Base-by-base conservation (phyloP, 2,113 vertebrate species). In the Bubo bubo region DNA sequence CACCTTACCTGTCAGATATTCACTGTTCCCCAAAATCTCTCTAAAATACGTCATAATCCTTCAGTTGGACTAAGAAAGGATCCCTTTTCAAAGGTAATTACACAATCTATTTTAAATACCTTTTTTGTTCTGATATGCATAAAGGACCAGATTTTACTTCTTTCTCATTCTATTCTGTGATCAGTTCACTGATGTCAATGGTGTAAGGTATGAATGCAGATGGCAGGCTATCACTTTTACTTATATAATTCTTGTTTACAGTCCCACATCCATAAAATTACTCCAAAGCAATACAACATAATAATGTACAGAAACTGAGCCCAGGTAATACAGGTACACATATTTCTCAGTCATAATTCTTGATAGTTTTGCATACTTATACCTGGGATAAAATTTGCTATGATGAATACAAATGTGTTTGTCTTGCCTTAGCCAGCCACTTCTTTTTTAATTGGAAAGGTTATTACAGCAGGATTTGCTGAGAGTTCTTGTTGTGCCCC, bases 1-100 rank as follows among this genome's bases (percentile, higher is more conserved):
- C 96, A 98, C 89, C 91, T 97, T 98, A 97, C 73, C 96, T 88
- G 77, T 89, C 89, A 96, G 96, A 96, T 95, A 97, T 95, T 97
- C 93, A 97, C 92, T 73, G 91, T 68, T 81, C 86, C 94, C 96
- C 95, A 87, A 83, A 92, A 92, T 50, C 89, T 91, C 68, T 94
- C 87, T 66, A 37, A 97, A 96, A 95, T 84, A 91, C 88, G 88
- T 77, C 76, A 92, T 88, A 95, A 94, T 96, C 82, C 74, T 88
- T 95, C 86, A 88, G 64, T 13, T 92, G n/a, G 32, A 52, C 68
- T 79, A 91, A 75, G 43, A 74, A 82, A 92, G 41, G 27, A 88
- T 32, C 21, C 62, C 18, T 52, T 92, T 93, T 11, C 19, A 55
- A 92, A 91, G 32, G 79, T 34, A 95, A 79, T 43, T 50, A 75